Base-by-base conservation (phyloP, 2,888 invertebrate genomes). In the Gonocerus acuteangulatus region DNA sequence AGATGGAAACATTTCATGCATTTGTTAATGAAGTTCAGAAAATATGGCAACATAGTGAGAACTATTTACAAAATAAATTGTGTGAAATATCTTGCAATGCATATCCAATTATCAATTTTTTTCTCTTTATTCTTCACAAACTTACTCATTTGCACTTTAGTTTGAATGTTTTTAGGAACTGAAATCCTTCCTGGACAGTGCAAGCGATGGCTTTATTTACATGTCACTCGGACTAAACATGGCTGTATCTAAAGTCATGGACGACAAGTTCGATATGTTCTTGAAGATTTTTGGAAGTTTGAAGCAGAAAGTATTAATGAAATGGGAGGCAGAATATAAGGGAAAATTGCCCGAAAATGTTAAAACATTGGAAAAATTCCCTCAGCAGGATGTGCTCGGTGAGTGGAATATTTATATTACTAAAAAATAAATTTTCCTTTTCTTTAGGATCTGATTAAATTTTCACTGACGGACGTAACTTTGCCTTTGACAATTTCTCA, bases 221-320 rank as follows among this genome's bases (percentile, higher is more conserved):
- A 86, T 90, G 16, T 89, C 89, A 36, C 88, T 90, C 87, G 90
- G 90, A 0, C 89, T 89, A 0, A 87, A 88, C 1, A 87, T 90
- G 0, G 81, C 84, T 67, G 86, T 87, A 0, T 32, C 60, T 11
- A 83, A 84, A 19, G 86, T 84, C 67, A 88, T 89, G 0, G 80
- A 85, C 45, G 79, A 84, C 2, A 77, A 85, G 0, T 80, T 86
- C 59, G 79, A 80, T 32, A 77, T 86, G 70, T 79, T 91, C 56
- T 79, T 89, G 16, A 80, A 82, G 36, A 88, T 87, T 0, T 82
- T 91, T 69, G 82, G 84, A 0, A 82, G 84, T 22, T 74, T 91
- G 39, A 88, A 89, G 0, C 88, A 88, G 71, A 80, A 86, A 66
- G 86, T 91, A 16, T 74, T 91, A 0, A 90, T 89, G 89, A 90